These are phyloP conservation scores for Pandemis corylana DNA, from an alignment of 2,888 invertebrate species.

Conservation along the genomic window DNA sequence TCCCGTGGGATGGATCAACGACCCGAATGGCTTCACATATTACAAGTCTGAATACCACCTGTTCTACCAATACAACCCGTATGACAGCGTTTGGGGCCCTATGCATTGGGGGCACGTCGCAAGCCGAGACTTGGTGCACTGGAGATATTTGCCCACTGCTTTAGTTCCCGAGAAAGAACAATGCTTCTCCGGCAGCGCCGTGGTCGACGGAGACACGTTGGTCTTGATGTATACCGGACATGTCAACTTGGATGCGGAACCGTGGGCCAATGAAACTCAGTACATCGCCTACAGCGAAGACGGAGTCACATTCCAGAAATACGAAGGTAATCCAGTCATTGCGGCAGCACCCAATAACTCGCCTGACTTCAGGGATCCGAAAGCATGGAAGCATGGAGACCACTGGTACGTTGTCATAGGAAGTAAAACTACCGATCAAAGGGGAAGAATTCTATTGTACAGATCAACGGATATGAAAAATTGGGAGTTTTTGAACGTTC, in stretches of 20 bases:
- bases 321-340: slow-evolving; percentile 73
- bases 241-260: slow-evolving; percentile 55
- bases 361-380: slow-evolving; percentile 81
- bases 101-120: slow-evolving; percentile 84
- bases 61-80: slow-evolving; percentile 83
- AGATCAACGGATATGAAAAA: slow-evolving; percentile 68
- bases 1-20: slow-evolving; percentile 84
- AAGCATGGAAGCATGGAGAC: slow-evolving; percentile 73
- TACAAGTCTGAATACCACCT: slow-evolving; percentile 81
- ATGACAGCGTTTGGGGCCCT: slow-evolving; percentile 73
- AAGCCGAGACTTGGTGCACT: slow-evolving; percentile 78
- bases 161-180: slow-evolving; percentile 74
- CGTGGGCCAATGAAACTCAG: slow-evolving; percentile 68
- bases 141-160: slow-evolving; percentile 79
- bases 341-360: slow-evolving; percentile 64
- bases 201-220: slow-evolving; percentile 66
- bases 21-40: slow-evolving; percentile 84
- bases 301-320: slow-evolving; percentile 73
- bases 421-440: slow-evolving; percentile 65
- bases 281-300: slow-evolving; percentile 74
- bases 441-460: slow-evolving; percentile 72
- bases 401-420: slow-evolving; percentile 77
- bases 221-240: slow-evolving; percentile 75
- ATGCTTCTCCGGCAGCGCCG: slow-evolving; percentile 80
- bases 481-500: slow-evolving; percentile 71